Base-by-base conservation (phyloP, 2,113 vertebrate genomes). In the Typhlomys cinereus region DNA sequence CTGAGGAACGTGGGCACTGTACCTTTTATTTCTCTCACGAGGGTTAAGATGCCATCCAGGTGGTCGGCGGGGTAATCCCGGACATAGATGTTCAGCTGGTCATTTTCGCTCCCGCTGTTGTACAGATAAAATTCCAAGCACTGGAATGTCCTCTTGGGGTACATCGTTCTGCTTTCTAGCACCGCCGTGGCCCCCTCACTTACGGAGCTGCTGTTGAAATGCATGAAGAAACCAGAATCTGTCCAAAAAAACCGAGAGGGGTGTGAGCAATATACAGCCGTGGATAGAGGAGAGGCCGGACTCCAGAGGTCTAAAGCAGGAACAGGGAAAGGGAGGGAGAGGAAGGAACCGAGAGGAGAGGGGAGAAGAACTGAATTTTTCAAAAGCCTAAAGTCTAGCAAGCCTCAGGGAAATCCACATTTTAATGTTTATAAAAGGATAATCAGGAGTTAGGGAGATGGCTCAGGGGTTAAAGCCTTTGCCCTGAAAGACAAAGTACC, bases 101-200 rank as follows among this genome's bases (percentile, higher is more conserved):
- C 98, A 0, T 25, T 95, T 92, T 96, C 41, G 0, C 94, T 95
- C 29, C 98, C 98, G 0, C 98, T 99, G 97, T 98, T 98, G 88
- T 99, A 99, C 85, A 98, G 98, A 97, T 98, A 99, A 97, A 99
- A 99, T 93, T 99, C 98, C 96, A 99, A 95, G 95, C 99, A 99
- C 93, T 99, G 99, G 87, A 97, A 98, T 14, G 95, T 97, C 96
- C 98, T 98, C 88, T 98, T 99, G 12, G 99, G 99, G 93, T 99
- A 99, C 15, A 99, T 91, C 8, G 97, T 84, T 64, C 99, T 97
- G 95, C 98, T 99, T 97, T 99, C 99, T 94, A 99, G 97, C 48
- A 95, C 0, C 13, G 99, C 99, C 0, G 44, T 97, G 69, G 91
- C 96, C 54, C 97, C 98, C 7, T 9, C 59, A 8, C 3, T 96